Evolutionary conservation across 2,113 vertebrate species (phyloP).

Genomic region (Indicator indicator): DNA sequence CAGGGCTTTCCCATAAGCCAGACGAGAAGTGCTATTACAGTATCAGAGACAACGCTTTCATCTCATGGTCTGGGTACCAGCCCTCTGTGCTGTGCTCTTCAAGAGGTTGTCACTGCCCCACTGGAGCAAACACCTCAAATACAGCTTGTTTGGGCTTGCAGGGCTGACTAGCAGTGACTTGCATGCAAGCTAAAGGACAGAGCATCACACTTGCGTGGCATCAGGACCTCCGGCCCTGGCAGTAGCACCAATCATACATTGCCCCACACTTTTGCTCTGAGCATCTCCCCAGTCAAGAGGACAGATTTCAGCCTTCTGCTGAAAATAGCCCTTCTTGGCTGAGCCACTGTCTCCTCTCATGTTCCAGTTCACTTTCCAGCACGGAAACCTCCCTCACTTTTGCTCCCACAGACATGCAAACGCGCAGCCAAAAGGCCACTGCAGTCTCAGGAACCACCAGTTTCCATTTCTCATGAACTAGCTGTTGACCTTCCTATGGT

Average conservation of each 20-base stretch:
- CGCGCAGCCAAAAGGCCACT: conserved; percentile 36
- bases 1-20: background rate
- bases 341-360: background rate
- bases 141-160: conserved; percentile 25
- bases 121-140: background rate
- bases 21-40: conserved; percentile 55
- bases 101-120: background rate
- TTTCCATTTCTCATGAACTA: conserved; percentile 18
- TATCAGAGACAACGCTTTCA: background rate
- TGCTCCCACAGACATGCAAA: conserved; percentile 37
- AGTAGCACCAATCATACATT: background rate
- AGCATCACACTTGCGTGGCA: fast-evolving
- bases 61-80: background rate
- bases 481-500: background rate
- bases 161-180: background rate
- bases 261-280: background rate
- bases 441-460: conserved; percentile 69
- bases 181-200: background rate
- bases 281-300: background rate
- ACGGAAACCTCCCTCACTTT: conserved; percentile 12
- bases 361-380: conserved; percentile 16
- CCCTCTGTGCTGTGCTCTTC: conserved; percentile 26
- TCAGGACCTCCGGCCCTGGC: background rate
- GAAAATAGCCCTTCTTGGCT: conserved; percentile 15
- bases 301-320: background rate